Evolutionary conservation across 2,797 vertebrate species (phyloP).

Genomic region (Ceryle rudis): DNA sequence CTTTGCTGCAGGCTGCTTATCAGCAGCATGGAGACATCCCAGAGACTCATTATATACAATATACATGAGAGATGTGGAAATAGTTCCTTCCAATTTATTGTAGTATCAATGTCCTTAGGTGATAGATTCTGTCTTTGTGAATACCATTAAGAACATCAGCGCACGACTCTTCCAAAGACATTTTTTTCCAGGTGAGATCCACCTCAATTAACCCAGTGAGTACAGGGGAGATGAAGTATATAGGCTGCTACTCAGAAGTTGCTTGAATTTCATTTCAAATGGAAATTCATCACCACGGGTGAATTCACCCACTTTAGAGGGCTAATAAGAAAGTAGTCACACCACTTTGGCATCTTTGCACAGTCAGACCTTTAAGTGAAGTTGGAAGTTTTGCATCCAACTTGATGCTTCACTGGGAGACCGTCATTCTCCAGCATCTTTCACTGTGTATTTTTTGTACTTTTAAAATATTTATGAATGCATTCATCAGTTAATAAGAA

Average conservation of each 20-base stretch:
- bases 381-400: neutral
- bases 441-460: neutral
- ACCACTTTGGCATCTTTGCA: neutral
- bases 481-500: neutral
- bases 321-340: neutral
- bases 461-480: neutral
- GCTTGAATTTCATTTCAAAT: slow-evolving; percentile 33
- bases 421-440: neutral
- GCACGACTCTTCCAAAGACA: neutral
- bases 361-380: neutral
- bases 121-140: slow-evolving; percentile 17
- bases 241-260: neutral
- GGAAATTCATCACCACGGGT: slow-evolving; percentile 30
- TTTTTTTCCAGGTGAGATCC: slow-evolving; percentile 42
- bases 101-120: slow-evolving; percentile 45
- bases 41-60: slow-evolving; percentile 56
- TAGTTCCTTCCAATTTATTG: slow-evolving; percentile 30
- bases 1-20: slow-evolving; percentile 68
- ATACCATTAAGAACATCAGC: neutral
- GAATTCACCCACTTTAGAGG: slow-evolving; percentile 14
- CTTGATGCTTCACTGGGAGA: neutral
- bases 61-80: slow-evolving; percentile 56
- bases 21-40: slow-evolving; percentile 44
- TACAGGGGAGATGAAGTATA: neutral
- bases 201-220: slow-evolving; percentile 60